Conservation (phyloP, 1,140 invertebrate genomes). For the Spodoptera frugiperda region DNA sequence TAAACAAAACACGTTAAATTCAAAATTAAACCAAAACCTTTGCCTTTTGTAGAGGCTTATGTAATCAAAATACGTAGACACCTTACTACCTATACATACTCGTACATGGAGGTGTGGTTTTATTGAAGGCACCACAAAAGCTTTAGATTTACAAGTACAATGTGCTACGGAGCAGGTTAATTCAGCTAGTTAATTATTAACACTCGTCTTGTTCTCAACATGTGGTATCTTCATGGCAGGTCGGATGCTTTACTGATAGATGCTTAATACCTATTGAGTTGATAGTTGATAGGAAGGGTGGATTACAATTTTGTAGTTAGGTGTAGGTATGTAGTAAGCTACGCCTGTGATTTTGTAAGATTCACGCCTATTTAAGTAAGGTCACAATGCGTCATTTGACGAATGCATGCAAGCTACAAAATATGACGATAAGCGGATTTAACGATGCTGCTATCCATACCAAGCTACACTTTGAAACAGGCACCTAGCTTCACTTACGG, state of each 20-base stretch:
- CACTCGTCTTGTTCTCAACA: background rate
- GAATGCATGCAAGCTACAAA: too few relatives aligned
- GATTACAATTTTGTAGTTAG: background rate
- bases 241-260: background rate
- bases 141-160: background rate
- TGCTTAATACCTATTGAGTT: background rate
- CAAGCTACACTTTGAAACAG: too few relatives aligned
- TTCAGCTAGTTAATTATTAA: constrained; percentile 5
- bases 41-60: background rate
- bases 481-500: too few relatives aligned
- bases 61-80: background rate
- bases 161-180: background rate
- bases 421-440: too few relatives aligned
- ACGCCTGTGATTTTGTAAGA: too few relatives aligned
- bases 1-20: background rate
- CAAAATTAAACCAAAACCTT: background rate
- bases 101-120: background rate
- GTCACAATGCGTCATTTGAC: too few relatives aligned
- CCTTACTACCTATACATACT: too few relatives aligned
- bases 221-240: background rate
- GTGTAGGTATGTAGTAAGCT: too few relatives aligned
- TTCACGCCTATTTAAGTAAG: too few relatives aligned
- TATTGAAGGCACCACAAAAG: background rate
- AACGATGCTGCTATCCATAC: too few relatives aligned
- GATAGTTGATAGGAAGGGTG: background rate